A percentile compares a stretch with the other conserved stretches of the same genome.
phyloP scores from a whole-genome alignment of 2,113 vertebrate species.

The Sialia sialis region DNA sequence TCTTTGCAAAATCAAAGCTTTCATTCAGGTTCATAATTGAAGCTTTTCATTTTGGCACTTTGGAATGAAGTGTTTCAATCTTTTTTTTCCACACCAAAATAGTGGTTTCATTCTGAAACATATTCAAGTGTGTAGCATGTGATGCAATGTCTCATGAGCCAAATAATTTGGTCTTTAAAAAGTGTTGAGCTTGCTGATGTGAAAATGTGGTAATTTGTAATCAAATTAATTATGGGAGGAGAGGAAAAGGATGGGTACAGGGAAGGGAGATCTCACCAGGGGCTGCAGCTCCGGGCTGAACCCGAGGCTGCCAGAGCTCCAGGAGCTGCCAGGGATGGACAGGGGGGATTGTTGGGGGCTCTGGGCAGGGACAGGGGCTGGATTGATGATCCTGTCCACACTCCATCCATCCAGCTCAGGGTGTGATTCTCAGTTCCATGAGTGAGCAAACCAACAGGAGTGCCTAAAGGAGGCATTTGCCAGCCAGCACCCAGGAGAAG shows the following conservation, averaged over 20 bases:
- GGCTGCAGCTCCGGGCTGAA: background rate
- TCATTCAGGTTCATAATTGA: background rate
- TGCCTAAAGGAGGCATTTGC: background rate
- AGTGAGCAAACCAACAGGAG: background rate
- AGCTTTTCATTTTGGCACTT: background rate
- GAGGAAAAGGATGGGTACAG: background rate
- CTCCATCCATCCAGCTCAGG: background rate
- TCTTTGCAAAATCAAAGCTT: background rate
- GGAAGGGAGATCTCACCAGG: accelerated
- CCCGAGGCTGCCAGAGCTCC: conserved; percentile 5
- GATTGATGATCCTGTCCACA: accelerated
- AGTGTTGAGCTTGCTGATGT: background rate
- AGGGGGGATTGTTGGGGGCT: background rate
- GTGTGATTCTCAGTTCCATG: background rate
- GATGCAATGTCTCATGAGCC: background rate
- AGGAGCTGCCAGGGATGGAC: background rate
- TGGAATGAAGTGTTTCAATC: background rate
- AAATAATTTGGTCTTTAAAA: background rate
- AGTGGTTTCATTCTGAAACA: background rate
- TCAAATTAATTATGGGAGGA: background rate
- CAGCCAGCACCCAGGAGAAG: background rate
- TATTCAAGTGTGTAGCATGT: background rate
- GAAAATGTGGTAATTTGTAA: background rate
- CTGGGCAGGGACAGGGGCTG: background rate
- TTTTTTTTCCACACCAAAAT: background rate